phyloP scores from a whole-genome alignment of 2,888 invertebrate species.

The Lasioglossum leucozonium region DNA sequence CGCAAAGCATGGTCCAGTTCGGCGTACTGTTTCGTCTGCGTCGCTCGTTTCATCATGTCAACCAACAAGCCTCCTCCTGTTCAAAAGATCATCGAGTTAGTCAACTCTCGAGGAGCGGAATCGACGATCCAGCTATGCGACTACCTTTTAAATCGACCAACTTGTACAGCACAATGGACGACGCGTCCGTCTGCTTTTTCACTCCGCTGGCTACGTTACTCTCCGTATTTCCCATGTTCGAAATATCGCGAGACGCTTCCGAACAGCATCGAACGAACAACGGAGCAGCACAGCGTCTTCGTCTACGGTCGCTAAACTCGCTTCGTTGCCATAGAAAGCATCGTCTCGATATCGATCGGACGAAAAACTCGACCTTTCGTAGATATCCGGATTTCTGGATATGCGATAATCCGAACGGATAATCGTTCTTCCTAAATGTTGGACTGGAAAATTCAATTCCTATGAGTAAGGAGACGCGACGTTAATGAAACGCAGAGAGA shows the following conservation, averaged over 20 bases:
- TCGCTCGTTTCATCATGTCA: constrained; percentile 96
- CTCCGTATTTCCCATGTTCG: constrained; percentile 91
- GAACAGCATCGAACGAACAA: neutral
- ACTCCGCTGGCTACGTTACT: constrained; percentile 97
- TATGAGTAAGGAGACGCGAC: neutral
- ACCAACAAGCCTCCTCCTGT: constrained; percentile 95
- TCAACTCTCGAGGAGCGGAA: neutral
- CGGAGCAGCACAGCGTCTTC: neutral
- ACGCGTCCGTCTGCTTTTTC: constrained; percentile 96
- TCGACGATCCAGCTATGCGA: neutral
- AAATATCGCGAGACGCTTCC: neutral
- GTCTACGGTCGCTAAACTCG: neutral
- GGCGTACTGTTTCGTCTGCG: constrained; percentile 95
- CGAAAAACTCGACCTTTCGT: constrained; percentile 8
- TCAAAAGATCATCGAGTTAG: neutral
- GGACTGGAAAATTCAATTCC: neutral
- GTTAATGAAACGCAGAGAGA: neutral
- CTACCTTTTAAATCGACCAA: constrained; percentile 95
- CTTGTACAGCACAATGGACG: constrained; percentile 93
- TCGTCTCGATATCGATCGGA: constrained; percentile 59
- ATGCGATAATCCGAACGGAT: neutral
- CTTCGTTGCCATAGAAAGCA: constrained; percentile 61
- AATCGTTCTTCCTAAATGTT: neutral
- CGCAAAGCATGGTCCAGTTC: constrained; percentile 97
- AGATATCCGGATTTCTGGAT: neutral